A percentile compares a stretch with the other conserved stretches of the same genome.
Evolutionary conservation across 2,113 vertebrate genomes (phyloP).

Genomic region (Indri indri): DNA sequence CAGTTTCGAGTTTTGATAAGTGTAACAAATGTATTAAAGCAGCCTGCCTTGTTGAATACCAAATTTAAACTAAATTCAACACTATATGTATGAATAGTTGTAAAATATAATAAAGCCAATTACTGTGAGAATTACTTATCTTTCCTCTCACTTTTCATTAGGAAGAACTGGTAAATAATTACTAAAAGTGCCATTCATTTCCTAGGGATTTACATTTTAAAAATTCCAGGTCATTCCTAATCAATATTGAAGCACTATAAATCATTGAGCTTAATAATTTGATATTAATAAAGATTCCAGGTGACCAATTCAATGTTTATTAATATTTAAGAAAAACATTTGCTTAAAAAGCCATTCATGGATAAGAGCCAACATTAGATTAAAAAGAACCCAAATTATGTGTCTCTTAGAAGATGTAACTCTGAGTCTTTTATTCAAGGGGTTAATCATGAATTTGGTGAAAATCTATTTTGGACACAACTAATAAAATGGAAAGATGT

Average conservation of each 20-base stretch:
- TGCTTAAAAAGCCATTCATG: constrained; percentile 46
- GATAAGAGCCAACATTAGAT: constrained; percentile 13
- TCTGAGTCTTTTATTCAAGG: constrained; percentile 27
- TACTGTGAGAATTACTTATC: constrained; percentile 41
- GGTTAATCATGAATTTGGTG: constrained; percentile 24
- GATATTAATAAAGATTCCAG: constrained; percentile 45
- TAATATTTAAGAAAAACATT: constrained; percentile 49
- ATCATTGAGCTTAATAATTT: constrained; percentile 25
- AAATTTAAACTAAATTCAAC: constrained; percentile 48
- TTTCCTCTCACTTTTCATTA: constrained; percentile 15
- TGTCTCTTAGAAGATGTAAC: constrained; percentile 31
- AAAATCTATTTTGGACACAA: constrained; percentile 40
- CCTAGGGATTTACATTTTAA: constrained; percentile 18
- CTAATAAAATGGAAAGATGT: constrained; percentile 38
- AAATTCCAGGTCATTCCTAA: constrained; percentile 39
- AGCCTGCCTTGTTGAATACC: constrained; percentile 1
- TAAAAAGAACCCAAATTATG: constrained; percentile 46
- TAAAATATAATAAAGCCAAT: constrained; percentile 44
- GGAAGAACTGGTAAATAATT: constrained; percentile 46
- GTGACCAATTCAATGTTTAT: constrained; percentile 36
- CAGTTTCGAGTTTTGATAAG: constrained; percentile 41
- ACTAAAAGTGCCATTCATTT: constrained; percentile 35
- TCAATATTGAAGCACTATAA: constrained; percentile 28
- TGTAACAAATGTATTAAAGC: constrained; percentile 26
- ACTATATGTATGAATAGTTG: constrained; percentile 32